Evolutionary conservation across 1,140 invertebrate genomes (phyloP), one percentile per base, ranked within the genome.

Genomic region (Rhopalosiphum padi): DNA sequence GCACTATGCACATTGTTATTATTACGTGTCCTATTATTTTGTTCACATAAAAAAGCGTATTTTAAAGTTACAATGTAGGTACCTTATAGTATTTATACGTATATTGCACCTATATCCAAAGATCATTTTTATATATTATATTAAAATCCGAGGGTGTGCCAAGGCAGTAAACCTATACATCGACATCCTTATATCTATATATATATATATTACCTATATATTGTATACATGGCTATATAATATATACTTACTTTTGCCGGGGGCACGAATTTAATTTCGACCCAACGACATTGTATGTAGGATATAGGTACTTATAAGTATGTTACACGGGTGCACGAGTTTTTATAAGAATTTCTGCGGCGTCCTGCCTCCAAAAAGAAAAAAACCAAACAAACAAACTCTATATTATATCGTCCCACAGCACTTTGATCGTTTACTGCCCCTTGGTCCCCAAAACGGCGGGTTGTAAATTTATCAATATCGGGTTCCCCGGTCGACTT

Each of bases 401-500:
- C 18, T 35, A 23, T 51, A 11, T 25, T 51, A 11, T 25, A 25
- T 23, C 2, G 46, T 55, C 18, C 7, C 6, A 41, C 68, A 18
- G n/a, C 46, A 43, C 41, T 77, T 53, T 37, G 82, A 43, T 86
- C 55, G 91, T 86, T 93, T 86, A 93, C 91, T 48, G 48, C 77
- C 82, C 46, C 82, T 21, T 11, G 51, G 6, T 53, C 25, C 25
- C 48, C 77, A 23, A 86, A 93, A 93, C 43, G 51, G 82, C n/a
- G 82, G 91, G 82, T 93, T 93, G 91, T 93, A 93, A 93, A 93
- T 93, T 92, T 93, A 93, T 93, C 91, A 93, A 93, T 93, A 93
- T 86, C 51, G 25, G 91, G 82, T 82, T 86, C 43, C 43, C 85
- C 91, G 82, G 48, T 53, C 46, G 91, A 93, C 91, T 86, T 93